Conservation (phyloP, 2,797 vertebrate genomes). For the Iguana delicatissima region DNA sequence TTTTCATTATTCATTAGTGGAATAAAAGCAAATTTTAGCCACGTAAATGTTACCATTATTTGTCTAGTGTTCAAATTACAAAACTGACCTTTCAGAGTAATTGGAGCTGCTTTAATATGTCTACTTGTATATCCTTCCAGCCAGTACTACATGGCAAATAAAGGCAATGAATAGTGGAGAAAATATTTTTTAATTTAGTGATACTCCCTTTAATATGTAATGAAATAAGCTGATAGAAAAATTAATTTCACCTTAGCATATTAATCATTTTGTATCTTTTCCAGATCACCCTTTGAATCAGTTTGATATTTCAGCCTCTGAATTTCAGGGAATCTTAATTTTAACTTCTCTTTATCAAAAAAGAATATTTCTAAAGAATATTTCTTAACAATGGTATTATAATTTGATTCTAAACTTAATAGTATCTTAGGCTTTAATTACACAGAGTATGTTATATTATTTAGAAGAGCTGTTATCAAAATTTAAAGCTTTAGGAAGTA, state of each 20-base stretch:
- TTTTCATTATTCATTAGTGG: constrained; percentile 74
- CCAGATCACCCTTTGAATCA: neutral
- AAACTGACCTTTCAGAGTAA: constrained; percentile 58
- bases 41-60: constrained; percentile 58
- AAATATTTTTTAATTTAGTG: constrained; percentile 55
- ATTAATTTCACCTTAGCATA: constrained; percentile 26
- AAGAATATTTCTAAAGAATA: neutral
- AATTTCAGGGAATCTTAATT: neutral
- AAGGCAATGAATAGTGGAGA: constrained; percentile 34
- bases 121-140: constrained; percentile 50
- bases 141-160: constrained; percentile 31
- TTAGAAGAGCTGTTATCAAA: neutral
- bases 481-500: neutral
- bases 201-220: constrained; percentile 31
- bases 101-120: constrained; percentile 41
- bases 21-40: constrained; percentile 65
- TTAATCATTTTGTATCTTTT: constrained; percentile 13
- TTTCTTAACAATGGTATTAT: neutral
- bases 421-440: neutral
- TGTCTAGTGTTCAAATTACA: constrained; percentile 37
- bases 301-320: neutral
- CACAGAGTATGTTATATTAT: neutral
- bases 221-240: constrained; percentile 27
- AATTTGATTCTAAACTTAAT: neutral
- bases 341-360: neutral